Conservation (phyloP, 2,888 invertebrate species). For the Lithophane semibrunnea region DNA sequence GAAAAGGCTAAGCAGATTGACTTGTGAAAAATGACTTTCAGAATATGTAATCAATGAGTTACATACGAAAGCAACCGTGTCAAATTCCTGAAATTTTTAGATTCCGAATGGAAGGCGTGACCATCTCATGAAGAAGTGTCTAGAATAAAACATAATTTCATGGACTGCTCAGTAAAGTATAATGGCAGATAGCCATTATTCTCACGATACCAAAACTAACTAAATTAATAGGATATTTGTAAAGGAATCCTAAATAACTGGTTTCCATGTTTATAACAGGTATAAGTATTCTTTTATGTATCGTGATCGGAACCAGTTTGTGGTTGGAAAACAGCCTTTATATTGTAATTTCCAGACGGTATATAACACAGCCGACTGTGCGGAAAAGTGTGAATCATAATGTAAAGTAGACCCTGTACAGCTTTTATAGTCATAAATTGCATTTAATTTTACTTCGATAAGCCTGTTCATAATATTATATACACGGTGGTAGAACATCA, state of each 20-base stretch:
- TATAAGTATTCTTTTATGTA: constrained; percentile 40
- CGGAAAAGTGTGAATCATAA: constrained; percentile 30
- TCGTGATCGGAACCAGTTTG: constrained; percentile 46
- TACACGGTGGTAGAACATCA: no score
- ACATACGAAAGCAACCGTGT: neutral
- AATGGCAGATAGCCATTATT: constrained; percentile 20
- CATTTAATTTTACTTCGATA: neutral
- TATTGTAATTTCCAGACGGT: constrained; percentile 26
- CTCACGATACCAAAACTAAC: constrained; percentile 43
- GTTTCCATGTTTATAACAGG: constrained; percentile 46
- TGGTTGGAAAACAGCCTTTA: constrained; percentile 26
- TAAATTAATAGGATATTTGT: constrained; percentile 40
- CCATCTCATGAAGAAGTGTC: neutral
- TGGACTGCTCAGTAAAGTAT: neutral
- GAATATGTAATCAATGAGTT: constrained; percentile 11
- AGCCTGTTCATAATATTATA: neutral
- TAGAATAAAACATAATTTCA: neutral
- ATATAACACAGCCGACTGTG: neutral
- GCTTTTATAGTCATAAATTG: neutral
- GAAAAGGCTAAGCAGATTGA: no score
- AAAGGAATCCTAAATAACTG: constrained; percentile 51
- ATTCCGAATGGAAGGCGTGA: neutral
- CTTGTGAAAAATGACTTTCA: neutral
- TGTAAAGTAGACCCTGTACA: neutral
- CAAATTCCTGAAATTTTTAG: neutral